Evolutionary conservation across 64 coral and sea anemone genomes (phyloP).

Genomic region (Astreopora myriophthalma): DNA sequence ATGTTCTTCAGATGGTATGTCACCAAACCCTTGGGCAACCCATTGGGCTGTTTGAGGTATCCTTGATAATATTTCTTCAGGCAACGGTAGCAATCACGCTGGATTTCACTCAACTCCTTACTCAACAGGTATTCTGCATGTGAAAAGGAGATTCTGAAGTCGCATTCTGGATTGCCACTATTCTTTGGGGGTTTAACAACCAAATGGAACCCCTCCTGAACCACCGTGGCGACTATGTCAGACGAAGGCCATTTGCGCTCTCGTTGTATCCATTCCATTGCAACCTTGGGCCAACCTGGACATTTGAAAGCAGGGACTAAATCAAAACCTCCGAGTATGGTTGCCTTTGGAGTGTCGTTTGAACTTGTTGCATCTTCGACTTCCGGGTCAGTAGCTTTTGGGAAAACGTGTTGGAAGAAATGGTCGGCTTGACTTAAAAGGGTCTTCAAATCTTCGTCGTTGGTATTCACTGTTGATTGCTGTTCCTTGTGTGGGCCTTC

Average conservation of each 20-base stretch:
- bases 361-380: background rate
- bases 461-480: too few species aligned
- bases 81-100: slow-evolving; percentile 66
- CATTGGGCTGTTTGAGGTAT: background rate
- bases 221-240: slow-evolving; percentile 12
- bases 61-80: slow-evolving; percentile 50
- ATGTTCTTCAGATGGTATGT: slow-evolving; percentile 72
- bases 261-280: background rate
- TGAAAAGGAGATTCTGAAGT: slow-evolving; percentile 65
- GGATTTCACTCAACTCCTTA: slow-evolving; percentile 53
- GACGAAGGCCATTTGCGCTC: slow-evolving; percentile 56
- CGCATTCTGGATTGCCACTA: slow-evolving; percentile 39
- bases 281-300: slow-evolving; percentile 51
- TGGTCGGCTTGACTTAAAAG: background rate
- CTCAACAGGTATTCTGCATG: slow-evolving; percentile 69
- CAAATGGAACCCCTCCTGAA: slow-evolving; percentile 61
- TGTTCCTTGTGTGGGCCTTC: background rate
- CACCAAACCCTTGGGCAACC: background rate
- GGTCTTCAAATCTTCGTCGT: background rate
- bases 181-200: slow-evolving; percentile 61
- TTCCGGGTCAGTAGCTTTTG: too few species aligned
- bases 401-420: background rate
- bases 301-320: slow-evolving; percentile 52
- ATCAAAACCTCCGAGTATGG: background rate
- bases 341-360: background rate